These are phyloP conservation scores for Rhizomys pruinosus DNA, from an alignment of 2,113 vertebrate species.

Conservation along the genomic window DNA sequence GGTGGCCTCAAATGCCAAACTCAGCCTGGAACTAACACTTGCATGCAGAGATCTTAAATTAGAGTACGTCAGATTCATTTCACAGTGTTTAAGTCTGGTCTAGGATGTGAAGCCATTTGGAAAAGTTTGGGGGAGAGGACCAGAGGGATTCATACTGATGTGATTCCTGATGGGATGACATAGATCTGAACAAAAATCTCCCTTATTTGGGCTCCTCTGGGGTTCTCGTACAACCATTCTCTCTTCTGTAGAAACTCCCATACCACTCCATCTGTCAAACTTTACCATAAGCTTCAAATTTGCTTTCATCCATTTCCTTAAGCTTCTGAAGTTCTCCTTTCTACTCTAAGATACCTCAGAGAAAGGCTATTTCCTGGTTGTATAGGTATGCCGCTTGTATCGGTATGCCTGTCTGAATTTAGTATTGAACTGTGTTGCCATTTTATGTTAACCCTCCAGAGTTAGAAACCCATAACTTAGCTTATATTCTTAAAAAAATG, in stretches of 20 bases:
- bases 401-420: not conserved
- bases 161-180: not conserved
- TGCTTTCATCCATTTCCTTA: not conserved
- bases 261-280: not conserved
- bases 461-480: not conserved
- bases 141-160: not conserved
- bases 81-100: slow-evolving; percentile 30
- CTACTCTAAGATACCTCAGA: not conserved
- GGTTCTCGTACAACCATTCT: not conserved
- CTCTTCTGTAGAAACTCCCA: not conserved
- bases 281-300: not conserved
- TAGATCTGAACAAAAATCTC: not conserved
- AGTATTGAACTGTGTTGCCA: not conserved
- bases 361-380: not conserved
- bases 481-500: not conserved
- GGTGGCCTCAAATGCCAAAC: slow-evolving; percentile 69
- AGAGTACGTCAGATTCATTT: slow-evolving; percentile 58
- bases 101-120: not conserved
- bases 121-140: not conserved
- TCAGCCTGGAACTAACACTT: slow-evolving; percentile 52
- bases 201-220: not conserved
- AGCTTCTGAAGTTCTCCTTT: not conserved
- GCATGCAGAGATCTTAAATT: slow-evolving; percentile 66
- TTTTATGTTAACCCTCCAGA: not conserved
- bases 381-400: not conserved